Evolutionary conservation across 2,888 invertebrate genomes (phyloP).

Genomic region (Trilocha varians): DNA sequence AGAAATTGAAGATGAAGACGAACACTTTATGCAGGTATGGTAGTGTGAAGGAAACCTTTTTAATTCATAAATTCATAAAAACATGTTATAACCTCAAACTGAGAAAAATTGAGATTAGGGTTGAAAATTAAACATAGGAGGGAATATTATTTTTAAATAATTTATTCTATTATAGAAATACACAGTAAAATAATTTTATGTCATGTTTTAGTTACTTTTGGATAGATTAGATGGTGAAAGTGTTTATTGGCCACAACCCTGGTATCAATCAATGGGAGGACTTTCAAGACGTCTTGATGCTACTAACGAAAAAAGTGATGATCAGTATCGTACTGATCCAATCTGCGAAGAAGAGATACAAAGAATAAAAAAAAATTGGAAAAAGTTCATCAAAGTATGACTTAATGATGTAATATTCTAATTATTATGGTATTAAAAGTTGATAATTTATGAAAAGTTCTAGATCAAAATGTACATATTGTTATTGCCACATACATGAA

Average conservation of each 20-base stretch:
- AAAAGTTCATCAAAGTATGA: slow-evolving; percentile 38
- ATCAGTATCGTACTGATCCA: slow-evolving; percentile 29
- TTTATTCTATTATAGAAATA: not conserved
- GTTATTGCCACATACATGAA: too few relatives aligned
- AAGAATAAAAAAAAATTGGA: slow-evolving; percentile 42
- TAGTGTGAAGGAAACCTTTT: too few relatives aligned
- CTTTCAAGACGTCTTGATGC: slow-evolving; percentile 29
- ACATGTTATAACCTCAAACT: too few relatives aligned
- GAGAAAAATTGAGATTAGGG: too few relatives aligned
- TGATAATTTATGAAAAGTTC: too few relatives aligned
- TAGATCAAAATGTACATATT: too few relatives aligned
- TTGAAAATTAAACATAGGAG: too few relatives aligned
- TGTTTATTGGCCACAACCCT: slow-evolving; percentile 50
- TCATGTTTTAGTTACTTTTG: slow-evolving; percentile 30
- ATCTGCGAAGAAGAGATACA: slow-evolving; percentile 42
- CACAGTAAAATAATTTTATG: not conserved
- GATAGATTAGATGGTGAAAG: slow-evolving; percentile 21
- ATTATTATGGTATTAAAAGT: too few relatives aligned
- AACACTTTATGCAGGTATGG: slow-evolving; percentile 44
- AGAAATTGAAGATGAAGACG: slow-evolving; percentile 34
- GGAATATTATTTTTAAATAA: too few relatives aligned
- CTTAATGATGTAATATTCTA: too few relatives aligned
- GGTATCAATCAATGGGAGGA: slow-evolving; percentile 42
- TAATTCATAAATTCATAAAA: too few relatives aligned
- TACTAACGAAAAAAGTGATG: slow-evolving; percentile 12